Evolutionary conservation across 2,888 invertebrate genomes (phyloP), one percentile per base, ranked within the genome.

Genomic region (Ormyrus thymus): DNA sequence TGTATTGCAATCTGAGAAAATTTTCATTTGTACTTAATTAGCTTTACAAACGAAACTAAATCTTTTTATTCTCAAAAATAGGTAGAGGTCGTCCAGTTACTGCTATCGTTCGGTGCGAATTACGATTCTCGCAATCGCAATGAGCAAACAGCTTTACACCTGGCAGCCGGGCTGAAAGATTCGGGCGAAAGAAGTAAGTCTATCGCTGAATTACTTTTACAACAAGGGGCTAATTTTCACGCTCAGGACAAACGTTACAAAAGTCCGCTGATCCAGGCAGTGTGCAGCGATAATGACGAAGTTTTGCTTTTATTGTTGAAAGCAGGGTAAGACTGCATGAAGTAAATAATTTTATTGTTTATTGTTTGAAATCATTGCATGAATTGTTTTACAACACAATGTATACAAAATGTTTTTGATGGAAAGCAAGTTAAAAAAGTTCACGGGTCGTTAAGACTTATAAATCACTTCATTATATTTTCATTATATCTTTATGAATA

Each of bases 211-310:
- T 9, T 71, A 9, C 55, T 79, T 4, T 7, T 79, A 48, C 64
- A 61, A 13, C 65, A 29, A 5, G 70, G 79, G 0, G 75, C 64
- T 0, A 75, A 79, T 15, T 46, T 70, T 6, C 70, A 79, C 15
- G 74, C 70, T 0, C 74, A 58, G 3, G 75, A 79, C 46, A 6
- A 6, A 0, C 45, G 65, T 1, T 59, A 53, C 15, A 70, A 48
- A 8, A 75, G 45, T 0, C 79, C 79, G 2, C 43, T 79, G 10
- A 53, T 75, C 70, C 53, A 70, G 13, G 74, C 79, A 1, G 75
- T 59, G n/a, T 70, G 55, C 53, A 48, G 9, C 8, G 59, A 43
- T 1, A 79, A 70, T 9, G 13, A 7, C 0, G 9, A 59, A 0
- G 45, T 71, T 7, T 70, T 59, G 1, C 1, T 13, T n/a, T 7